Evolutionary conservation across 2,797 vertebrate species (phyloP), one percentile per base, ranked within the genome.

Genomic region (Micrastur ruficollis): DNA sequence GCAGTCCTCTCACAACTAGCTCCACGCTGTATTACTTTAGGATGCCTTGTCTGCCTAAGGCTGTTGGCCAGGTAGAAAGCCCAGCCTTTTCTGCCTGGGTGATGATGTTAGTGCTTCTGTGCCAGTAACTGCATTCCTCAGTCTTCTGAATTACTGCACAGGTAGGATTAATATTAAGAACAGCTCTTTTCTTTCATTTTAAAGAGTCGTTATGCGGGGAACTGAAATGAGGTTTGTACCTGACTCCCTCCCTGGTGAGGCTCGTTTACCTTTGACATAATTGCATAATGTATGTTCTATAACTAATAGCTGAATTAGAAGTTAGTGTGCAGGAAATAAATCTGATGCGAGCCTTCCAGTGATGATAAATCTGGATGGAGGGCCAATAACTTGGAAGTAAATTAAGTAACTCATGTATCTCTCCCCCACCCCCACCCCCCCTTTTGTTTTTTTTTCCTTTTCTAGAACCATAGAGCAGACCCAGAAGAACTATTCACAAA

Each of bases 401-500:
- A 68, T 84, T 23, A 75, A 62, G 18, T 66, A 79, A 83, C 47
- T 88, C 1, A 1, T 49, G 5, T 52, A 8, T 79, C 3, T 18
- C 11, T 2, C 8, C 2, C 2, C 7, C 21, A n/a, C n/a, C n/a
- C n/a, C n/a, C n/a, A n/a, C 8, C 1, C 1, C 6, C 2, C 23
- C 26, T 12, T 27, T 14, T 36, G 36, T 23, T 13, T 31, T 29
- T 15, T 5, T 23, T 36, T 3, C 11, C 18, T 65, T 71, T 66
- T 44, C 31, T 96, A 98, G 98, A 98, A 98, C 95, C 97, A 98
- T 19, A 98, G 98, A 97, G 98, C 98, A 34, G 98, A 98, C 86
- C 98, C 98, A 42, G 98, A 98, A 95, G 98, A 98, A 52, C 91
- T 98, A 6, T 98, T 98, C 95, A 98, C 98, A 67, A 98, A 98